A percentile compares a stretch with the other conserved stretches of the same genome.
Evolutionary conservation across 2,797 vertebrate species (phyloP).

Genomic region (Botia kubotai): DNA sequence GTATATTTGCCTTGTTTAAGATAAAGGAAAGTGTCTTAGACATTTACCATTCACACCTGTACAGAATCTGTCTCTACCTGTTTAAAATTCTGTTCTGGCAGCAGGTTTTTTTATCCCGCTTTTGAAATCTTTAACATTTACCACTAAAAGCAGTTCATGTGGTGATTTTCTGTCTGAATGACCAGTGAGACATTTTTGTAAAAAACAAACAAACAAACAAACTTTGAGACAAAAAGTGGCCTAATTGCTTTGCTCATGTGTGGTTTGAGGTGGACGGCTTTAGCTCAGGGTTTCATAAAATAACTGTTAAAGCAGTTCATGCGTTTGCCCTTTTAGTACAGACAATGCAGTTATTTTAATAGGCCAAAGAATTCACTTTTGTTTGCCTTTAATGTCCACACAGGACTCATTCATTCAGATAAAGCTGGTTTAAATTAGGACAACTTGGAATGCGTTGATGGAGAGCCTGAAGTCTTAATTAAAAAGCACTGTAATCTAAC

Average conservation of each 20-base stretch:
- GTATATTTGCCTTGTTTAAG: conserved; percentile 32
- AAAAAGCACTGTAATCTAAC: conserved; percentile 47
- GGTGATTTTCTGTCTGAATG: not conserved
- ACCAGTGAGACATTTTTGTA: not conserved
- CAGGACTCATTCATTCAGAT: not conserved
- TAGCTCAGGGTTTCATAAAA: conserved; percentile 52
- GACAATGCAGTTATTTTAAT: not conserved
- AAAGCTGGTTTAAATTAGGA: conserved; percentile 1
- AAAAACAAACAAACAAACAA: too few relatives aligned
- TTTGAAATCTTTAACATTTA: conserved; percentile 20
- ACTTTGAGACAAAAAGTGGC: conserved; percentile 31
- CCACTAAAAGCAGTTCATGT: conserved; percentile 11
- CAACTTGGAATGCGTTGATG: conserved; percentile 20
- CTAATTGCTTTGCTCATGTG: conserved; percentile 3
- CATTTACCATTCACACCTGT: conserved; percentile 27
- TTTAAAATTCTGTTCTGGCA: conserved; percentile 17
- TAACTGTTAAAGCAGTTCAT: not conserved
- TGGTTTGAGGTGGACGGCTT: conserved; percentile 23
- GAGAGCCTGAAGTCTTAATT: conserved; percentile 31
- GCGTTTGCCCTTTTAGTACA: not conserved
- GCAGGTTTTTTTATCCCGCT: not conserved
- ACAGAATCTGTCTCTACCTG: conserved; percentile 22
- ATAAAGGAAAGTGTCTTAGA: conserved; percentile 44
- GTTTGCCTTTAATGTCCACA: conserved; percentile 11
- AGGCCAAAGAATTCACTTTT: conserved; percentile 5